These are phyloP conservation scores for Heliconius hewitsoni DNA, from an alignment of 1,140 invertebrate species.

Conservation along the genomic window DNA sequence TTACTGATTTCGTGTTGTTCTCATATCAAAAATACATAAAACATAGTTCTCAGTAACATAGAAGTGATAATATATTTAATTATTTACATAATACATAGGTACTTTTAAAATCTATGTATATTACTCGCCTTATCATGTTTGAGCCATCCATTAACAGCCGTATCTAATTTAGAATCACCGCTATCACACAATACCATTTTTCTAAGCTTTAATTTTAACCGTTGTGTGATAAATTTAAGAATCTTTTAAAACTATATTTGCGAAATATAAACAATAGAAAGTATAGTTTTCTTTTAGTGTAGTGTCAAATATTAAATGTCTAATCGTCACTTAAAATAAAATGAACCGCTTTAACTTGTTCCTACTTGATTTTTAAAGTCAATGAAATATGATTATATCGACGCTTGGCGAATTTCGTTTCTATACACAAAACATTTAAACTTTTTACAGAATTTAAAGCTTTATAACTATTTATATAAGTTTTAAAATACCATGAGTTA, in stretches of 20 bases:
- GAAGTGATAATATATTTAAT: constrained; percentile 3
- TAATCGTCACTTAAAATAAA: background rate
- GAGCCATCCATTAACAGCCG: constrained; percentile 63
- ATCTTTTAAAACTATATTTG: background rate
- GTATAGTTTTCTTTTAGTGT: background rate
- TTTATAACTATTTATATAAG: background rate
- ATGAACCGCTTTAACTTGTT: background rate
- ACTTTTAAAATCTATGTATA: background rate
- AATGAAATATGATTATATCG: background rate
- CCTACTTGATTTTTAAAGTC: constrained; percentile 7
- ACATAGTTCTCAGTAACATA: background rate
- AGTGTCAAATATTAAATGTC: background rate
- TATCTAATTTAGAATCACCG: constrained; percentile 65
- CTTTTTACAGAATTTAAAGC: background rate
- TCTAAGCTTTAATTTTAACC: background rate
- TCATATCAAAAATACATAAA: no score
- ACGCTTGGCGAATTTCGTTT: background rate
- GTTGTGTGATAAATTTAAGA: background rate
- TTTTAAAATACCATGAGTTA: background rate
- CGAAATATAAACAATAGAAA: background rate
- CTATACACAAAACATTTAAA: background rate
- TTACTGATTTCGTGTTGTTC: no score
- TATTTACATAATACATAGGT: background rate
- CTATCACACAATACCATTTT: constrained; percentile 65
- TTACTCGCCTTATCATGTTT: constrained; percentile 65